phyloP scores from a whole-genome alignment of 1,140 invertebrate species.

The Zaprionus inermis region DNA sequence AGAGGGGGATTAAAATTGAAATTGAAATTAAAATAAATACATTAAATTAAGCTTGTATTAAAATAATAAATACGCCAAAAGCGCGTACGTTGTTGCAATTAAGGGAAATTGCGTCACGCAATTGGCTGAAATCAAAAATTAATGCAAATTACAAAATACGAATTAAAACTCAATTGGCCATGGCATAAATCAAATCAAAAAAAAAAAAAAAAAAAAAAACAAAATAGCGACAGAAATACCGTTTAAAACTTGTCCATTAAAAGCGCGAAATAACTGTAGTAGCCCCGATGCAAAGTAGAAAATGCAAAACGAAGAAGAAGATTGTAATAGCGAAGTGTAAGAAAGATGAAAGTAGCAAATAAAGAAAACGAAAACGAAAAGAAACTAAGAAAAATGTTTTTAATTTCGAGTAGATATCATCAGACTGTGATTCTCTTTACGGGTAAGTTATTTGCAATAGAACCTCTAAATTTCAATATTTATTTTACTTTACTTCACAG shows the following conservation, averaged over 20 bases:
- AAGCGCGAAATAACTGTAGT: constrained; percentile 5
- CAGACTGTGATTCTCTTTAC: background rate
- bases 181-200: constrained; percentile 34
- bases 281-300: background rate
- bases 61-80: constrained; percentile 48
- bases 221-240: constrained; percentile 6
- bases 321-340: constrained; percentile 2
- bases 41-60: constrained; percentile 72
- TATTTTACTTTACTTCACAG: background rate
- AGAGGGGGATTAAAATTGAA: constrained; percentile 41
- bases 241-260: constrained; percentile 1
- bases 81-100: constrained; percentile 50
- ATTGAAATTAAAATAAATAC: constrained; percentile 53
- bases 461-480: background rate
- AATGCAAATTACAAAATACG: constrained; percentile 25
- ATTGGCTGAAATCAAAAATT: constrained; percentile 44
- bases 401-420: background rate
- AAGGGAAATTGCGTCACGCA: constrained; percentile 44
- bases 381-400: constrained; percentile 6
- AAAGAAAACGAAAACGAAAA: constrained; percentile 16
- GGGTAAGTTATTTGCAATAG: background rate
- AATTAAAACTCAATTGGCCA: constrained; percentile 46
- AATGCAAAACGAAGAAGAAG: background rate
- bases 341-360: constrained; percentile 23
- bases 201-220: constrained; percentile 25